A percentile compares a stretch with the other conserved stretches of the same genome.
Conservation (phyloP, 2,888 invertebrate species). For the Nomada fucata region DNA sequence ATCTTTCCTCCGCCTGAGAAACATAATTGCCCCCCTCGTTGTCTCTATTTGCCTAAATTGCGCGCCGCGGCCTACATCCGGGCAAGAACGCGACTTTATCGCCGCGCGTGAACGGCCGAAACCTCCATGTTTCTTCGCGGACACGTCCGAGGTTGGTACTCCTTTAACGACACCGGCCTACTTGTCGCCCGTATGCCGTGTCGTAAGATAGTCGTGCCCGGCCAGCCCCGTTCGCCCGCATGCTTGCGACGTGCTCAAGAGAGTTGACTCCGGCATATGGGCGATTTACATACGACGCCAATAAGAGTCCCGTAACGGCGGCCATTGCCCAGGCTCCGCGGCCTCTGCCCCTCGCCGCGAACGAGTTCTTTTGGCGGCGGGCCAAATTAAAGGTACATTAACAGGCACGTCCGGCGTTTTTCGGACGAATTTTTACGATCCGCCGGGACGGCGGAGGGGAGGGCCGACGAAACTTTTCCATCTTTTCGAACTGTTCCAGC, state of each 20-base stretch:
- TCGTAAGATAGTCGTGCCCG: slow-evolving; percentile 79
- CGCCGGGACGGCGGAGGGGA: too few species aligned
- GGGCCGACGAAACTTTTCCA: not conserved
- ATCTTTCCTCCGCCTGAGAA: too few species aligned
- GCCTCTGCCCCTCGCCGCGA: slow-evolving; percentile 21
- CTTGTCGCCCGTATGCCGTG: slow-evolving; percentile 82
- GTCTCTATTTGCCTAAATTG: too few species aligned
- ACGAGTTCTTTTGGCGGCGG: slow-evolving; percentile 37
- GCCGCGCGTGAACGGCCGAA: slow-evolving; percentile 38
- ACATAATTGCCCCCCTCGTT: too few species aligned
- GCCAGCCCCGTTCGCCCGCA: slow-evolving; percentile 79
- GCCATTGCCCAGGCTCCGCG: slow-evolving; percentile 49
- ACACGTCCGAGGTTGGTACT: slow-evolving; percentile 60
- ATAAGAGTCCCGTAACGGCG: slow-evolving; percentile 73
- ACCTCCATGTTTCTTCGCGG: slow-evolving; percentile 48
- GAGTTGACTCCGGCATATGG: slow-evolving; percentile 82
- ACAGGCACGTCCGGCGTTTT: not conserved
- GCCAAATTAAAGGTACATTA: slow-evolving; percentile 48
- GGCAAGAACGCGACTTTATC: slow-evolving; percentile 21
- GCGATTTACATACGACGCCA: slow-evolving; percentile 81
- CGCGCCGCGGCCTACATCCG: not conserved
- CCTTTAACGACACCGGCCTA: slow-evolving; percentile 78
- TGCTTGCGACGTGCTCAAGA: slow-evolving; percentile 78
- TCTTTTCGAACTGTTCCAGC: not conserved
- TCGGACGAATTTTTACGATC: slow-evolving; percentile 18